A percentile compares a stretch with the other conserved stretches of the same genome.
Conservation (phyloP, 1,140 invertebrate species). For the Trachelipus rathkii region DNA sequence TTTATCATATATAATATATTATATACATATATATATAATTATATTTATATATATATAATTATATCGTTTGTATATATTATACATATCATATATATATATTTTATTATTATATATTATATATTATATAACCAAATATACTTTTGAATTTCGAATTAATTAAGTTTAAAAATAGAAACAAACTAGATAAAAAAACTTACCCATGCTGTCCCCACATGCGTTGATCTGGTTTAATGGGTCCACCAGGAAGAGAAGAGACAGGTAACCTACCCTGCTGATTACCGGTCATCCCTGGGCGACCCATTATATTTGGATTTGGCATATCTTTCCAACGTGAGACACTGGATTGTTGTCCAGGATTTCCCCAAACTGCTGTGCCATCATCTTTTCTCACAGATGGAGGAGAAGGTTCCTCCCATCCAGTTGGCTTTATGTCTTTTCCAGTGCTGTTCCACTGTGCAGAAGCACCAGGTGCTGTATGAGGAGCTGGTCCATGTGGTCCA, state of each 20-base stretch:
- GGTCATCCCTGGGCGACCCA: slow-evolving; percentile 51
- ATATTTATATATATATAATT: too few relatives aligned
- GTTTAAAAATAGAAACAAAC: too few relatives aligned
- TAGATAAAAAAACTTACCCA: slow-evolving; percentile 32
- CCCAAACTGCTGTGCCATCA: slow-evolving; percentile 93
- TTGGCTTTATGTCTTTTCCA: slow-evolving; percentile 45
- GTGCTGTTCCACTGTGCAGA: slow-evolving; percentile 42
- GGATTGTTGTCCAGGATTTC: slow-evolving; percentile 61
- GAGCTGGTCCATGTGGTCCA: slow-evolving; percentile 49
- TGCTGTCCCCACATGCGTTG: slow-evolving; percentile 43
- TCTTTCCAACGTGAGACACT: slow-evolving; percentile 70
- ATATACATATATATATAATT: too few relatives aligned
- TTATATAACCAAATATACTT: too few relatives aligned
- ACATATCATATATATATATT: too few relatives aligned
- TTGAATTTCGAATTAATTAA: too few relatives aligned
- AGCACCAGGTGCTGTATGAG: slow-evolving; percentile 40
- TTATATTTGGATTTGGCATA: slow-evolving; percentile 57
- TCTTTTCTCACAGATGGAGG: slow-evolving; percentile 80
- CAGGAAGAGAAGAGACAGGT: slow-evolving; percentile 48
- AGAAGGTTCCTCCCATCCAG: slow-evolving; percentile 84
- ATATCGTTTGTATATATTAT: too few relatives aligned
- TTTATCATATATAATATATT: too few relatives aligned
- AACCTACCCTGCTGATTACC: slow-evolving; percentile 52
- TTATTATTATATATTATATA: too few relatives aligned
- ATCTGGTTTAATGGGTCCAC: slow-evolving; percentile 45